Conservation (phyloP, 2,113 vertebrate species). For the Myotis yumanensis region DNA sequence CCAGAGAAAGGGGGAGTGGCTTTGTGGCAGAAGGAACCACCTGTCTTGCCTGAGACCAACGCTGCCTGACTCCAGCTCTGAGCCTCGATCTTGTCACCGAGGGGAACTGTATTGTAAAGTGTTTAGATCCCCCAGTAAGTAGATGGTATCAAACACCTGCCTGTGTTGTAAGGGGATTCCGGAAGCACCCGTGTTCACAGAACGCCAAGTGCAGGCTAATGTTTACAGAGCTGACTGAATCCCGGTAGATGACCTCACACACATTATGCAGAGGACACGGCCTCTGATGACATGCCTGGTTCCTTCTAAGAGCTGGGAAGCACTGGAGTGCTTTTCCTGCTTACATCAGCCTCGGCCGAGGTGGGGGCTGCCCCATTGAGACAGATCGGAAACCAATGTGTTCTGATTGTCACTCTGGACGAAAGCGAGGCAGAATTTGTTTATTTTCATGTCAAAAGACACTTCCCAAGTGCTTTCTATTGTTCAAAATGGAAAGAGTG, state of each 20-base stretch:
- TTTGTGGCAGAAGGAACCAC: conserved; percentile 9
- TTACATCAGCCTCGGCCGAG: not conserved
- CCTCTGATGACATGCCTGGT: not conserved
- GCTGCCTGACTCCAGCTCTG: not conserved
- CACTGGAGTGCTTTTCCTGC: not conserved
- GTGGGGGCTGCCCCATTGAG: not conserved
- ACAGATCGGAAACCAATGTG: not conserved
- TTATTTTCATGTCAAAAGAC: not conserved
- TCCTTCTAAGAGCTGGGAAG: not conserved
- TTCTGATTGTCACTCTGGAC: not conserved
- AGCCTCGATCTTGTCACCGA: conserved; percentile 53
- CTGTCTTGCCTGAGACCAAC: conserved; percentile 47
- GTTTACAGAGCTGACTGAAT: not conserved
- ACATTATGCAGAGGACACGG: not conserved
- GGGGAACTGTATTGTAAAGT: not conserved
- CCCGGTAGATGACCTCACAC: not conserved
- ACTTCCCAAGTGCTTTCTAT: not conserved
- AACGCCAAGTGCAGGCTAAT: not conserved
- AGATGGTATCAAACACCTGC: not conserved
- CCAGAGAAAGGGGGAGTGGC: too few species aligned
- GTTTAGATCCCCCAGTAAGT: not conserved
- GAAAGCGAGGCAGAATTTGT: not conserved
- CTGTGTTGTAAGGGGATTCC: not conserved
- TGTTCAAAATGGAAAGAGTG: not conserved
- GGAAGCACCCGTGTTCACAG: not conserved